These are phyloP conservation scores for Agapornis canus DNA, from an alignment of 2,797 vertebrate species.

Conservation along the genomic window DNA sequence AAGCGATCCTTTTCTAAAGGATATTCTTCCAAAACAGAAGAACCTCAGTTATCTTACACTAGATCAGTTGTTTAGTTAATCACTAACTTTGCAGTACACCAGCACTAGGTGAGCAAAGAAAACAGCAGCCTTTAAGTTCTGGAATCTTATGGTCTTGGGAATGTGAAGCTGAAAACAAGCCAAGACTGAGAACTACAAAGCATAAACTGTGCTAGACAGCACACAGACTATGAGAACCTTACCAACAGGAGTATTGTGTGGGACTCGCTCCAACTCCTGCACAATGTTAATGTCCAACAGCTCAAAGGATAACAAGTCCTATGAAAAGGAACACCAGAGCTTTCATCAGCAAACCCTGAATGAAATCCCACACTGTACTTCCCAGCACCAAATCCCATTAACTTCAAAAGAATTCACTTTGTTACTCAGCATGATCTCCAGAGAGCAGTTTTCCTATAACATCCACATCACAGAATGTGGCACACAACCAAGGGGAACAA, in stretches of 20 bases:
- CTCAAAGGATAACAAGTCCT: constrained; percentile 97
- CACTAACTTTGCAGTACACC: background rate
- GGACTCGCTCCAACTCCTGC: constrained; percentile 93
- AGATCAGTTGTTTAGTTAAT: background rate
- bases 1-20: background rate
- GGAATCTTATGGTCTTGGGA: background rate
- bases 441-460: background rate
- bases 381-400: background rate
- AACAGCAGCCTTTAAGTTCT: background rate
- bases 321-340: background rate
- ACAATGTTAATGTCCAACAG: constrained; percentile 97
- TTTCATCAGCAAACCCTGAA: background rate
- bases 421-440: background rate
- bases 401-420: background rate
- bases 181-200: background rate
- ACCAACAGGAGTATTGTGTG: constrained; percentile 93
- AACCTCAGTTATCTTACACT: background rate
- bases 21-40: background rate
- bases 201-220: background rate
- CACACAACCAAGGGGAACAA: background rate
- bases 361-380: background rate
- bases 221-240: constrained; percentile 52
- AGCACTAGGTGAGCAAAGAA: background rate
- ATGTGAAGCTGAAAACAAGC: background rate
- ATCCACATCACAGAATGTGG: background rate